Conservation (phyloP, 2,888 invertebrate genomes). For the Cephus spinipes region DNA sequence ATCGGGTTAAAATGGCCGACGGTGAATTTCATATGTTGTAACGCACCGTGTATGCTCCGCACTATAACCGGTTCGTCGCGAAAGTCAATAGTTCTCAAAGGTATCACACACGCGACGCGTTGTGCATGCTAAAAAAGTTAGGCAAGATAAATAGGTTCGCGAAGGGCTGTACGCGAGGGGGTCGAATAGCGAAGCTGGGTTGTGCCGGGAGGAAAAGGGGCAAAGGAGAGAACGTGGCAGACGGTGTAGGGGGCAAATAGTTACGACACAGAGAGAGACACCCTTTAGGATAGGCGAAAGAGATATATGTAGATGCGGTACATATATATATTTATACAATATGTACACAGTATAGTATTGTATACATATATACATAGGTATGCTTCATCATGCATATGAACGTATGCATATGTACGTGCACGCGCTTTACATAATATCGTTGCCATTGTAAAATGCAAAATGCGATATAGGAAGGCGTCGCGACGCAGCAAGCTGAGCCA, state of each 20-base stretch:
- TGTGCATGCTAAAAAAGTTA: neutral
- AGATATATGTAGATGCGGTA: neutral
- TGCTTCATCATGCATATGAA: constrained; percentile 8
- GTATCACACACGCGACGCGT: neutral
- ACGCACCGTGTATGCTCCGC: neutral
- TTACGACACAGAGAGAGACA: neutral
- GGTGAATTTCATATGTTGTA: neutral
- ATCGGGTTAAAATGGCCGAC: constrained; percentile 41
- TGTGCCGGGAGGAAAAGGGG: neutral
- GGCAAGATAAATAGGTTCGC: neutral
- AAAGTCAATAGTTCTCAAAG: constrained; percentile 5
- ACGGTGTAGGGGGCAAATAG: neutral
- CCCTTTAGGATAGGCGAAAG: neutral
- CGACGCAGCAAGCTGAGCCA: constrained; percentile 50
- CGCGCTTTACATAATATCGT: constrained; percentile 60
- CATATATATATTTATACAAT: neutral
- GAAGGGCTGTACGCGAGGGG: neutral
- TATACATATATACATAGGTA: constrained; percentile 12
- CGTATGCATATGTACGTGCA: constrained; percentile 33
- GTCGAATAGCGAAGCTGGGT: neutral
- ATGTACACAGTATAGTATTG: neutral
- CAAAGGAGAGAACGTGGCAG: neutral
- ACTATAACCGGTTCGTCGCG: neutral
- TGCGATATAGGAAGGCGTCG: constrained; percentile 33
- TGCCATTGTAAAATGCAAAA: constrained; percentile 62